A percentile compares a stretch with the other conserved stretches of the same genome.
These are phyloP conservation scores for Erebia ligea DNA, from an alignment of 2,888 invertebrate genomes.

Conservation along the genomic window DNA sequence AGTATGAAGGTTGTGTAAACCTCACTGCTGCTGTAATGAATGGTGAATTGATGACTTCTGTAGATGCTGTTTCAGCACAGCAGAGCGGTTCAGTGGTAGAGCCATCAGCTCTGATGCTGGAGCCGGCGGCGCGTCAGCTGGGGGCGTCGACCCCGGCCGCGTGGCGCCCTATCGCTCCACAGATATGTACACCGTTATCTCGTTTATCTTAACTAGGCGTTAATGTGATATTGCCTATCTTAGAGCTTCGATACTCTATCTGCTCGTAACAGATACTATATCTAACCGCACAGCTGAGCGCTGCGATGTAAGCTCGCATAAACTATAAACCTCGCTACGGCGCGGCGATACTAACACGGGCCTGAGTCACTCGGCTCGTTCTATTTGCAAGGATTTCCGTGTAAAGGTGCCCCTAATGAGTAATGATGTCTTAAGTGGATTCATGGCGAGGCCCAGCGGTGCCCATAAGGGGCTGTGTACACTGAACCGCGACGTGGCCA, in stretches of 20 bases:
- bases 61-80: too few relatives aligned
- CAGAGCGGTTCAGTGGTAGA: too few relatives aligned
- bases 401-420: background rate
- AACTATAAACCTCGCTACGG: too few relatives aligned
- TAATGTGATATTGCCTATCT: slow-evolving; percentile 78
- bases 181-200: slow-evolving; percentile 82
- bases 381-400: slow-evolving; percentile 10
- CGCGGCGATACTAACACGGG: background rate
- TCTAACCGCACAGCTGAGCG: slow-evolving; percentile 61
- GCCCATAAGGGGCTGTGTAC: background rate
- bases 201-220: slow-evolving; percentile 79
- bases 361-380: slow-evolving; percentile 25
- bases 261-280: slow-evolving; percentile 64
- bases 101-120: too few relatives aligned
- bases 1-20: too few relatives aligned
- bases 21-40: too few relatives aligned
- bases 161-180: slow-evolving; percentile 66
- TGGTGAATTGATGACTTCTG: too few relatives aligned
- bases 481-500: background rate
- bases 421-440: background rate
- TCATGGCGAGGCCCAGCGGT: background rate
- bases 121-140: background rate
- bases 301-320: slow-evolving; percentile 18
- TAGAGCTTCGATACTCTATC: slow-evolving; percentile 75
- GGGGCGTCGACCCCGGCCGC: slow-evolving; percentile 22